A percentile compares a stretch with the other conserved stretches of the same genome.
phyloP scores from a whole-genome alignment of 2,113 vertebrate species.

The Embiotoca jacksoni region DNA sequence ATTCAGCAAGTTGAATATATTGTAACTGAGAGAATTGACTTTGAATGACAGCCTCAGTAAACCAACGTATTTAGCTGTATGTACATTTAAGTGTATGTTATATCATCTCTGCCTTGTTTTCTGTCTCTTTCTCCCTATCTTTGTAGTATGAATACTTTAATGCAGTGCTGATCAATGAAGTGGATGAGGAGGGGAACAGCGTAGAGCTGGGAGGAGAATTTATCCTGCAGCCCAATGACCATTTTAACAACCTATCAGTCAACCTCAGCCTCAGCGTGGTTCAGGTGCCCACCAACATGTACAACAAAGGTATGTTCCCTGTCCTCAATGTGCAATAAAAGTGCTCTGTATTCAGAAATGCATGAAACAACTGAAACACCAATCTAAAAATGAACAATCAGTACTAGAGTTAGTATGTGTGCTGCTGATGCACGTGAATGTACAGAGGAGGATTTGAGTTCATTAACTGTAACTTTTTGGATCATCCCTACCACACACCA shows the following conservation, averaged over 20 bases:
- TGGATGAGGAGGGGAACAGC: conserved; percentile 93
- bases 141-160: conserved; percentile 99
- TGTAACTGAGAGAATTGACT: background rate
- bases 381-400: background rate
- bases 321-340: background rate
- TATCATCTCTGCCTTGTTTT: conserved; percentile 5
- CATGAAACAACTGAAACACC: background rate
- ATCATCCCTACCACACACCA: conserved; percentile 54
- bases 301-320: conserved; percentile 88
- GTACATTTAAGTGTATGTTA: background rate
- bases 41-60: background rate
- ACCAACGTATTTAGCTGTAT: background rate
- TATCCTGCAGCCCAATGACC: conserved; percentile 95
- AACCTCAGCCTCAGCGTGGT: conserved; percentile 97
- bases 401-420: background rate
- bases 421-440: conserved; percentile 10
- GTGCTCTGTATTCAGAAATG: background rate
- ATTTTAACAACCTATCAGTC: conserved; percentile 98
- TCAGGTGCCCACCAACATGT: conserved; percentile 99
- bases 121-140: conserved; percentile 11
- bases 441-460: conserved; percentile 51
- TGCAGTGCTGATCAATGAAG: conserved; percentile 96
- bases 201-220: conserved; percentile 96
- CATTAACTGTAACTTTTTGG: conserved; percentile 57
- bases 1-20: conserved; percentile 24